Conservation (phyloP, 1,140 invertebrate species). For the Drosophila nikananu region DNA sequence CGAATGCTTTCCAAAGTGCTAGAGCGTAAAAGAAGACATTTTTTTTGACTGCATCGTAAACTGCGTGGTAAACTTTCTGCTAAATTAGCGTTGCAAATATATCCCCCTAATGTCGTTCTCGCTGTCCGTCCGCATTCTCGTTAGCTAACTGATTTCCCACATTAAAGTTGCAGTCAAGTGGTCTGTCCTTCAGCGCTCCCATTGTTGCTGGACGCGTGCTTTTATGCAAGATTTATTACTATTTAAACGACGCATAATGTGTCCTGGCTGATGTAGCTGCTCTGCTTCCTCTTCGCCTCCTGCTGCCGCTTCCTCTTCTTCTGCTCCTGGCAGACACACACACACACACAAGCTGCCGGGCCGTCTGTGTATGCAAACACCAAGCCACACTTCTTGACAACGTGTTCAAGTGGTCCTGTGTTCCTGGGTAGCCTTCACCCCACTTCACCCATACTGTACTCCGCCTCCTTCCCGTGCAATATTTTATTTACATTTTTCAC, state of each 20-base stretch:
- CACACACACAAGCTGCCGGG: conserved; percentile 38
- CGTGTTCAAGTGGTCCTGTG: conserved; percentile 76
- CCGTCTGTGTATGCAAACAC: conserved; percentile 43
- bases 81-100: conserved; percentile 82
- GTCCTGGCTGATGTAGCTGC: conserved; percentile 61
- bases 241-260: conserved; percentile 83
- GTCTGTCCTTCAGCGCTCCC: conserved; percentile 14
- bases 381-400: conserved; percentile 73
- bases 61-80: conserved; percentile 48
- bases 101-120: conserved; percentile 21
- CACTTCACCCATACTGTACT: conserved; percentile 4
- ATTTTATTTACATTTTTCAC: conserved; percentile 83
- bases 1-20: not conserved
- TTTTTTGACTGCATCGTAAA: conserved; percentile 30
- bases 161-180: conserved; percentile 77
- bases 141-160: conserved; percentile 78
- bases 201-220: conserved; percentile 58
- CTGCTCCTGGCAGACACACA: conserved; percentile 48
- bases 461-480: conserved; percentile 53
- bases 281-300: conserved; percentile 8
- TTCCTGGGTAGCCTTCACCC: conserved; percentile 31
- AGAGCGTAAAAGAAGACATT: not conserved
- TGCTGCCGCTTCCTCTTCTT: conserved; percentile 25
- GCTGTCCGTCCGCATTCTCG: conserved; percentile 34
- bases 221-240: conserved; percentile 83